Evolutionary conservation across 2,888 invertebrate genomes (phyloP).

Genomic region (Andrena bucephala): DNA sequence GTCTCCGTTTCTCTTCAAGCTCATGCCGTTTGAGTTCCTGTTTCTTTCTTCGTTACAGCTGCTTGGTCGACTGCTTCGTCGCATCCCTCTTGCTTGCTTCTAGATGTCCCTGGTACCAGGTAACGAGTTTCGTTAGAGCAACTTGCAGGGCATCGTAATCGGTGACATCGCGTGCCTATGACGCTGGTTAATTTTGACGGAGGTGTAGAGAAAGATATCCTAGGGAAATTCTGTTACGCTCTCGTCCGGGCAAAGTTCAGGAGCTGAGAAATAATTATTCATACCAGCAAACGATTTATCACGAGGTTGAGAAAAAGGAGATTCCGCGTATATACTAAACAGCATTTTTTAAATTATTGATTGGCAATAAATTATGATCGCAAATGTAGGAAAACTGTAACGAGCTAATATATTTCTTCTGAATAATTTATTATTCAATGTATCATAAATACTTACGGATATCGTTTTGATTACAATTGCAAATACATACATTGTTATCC

Average conservation of each 20-base stretch:
- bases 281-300: background rate
- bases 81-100: slow-evolving; percentile 40
- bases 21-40: slow-evolving; percentile 34
- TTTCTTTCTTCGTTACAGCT: slow-evolving; percentile 36
- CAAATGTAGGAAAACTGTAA: background rate
- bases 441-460: no score
- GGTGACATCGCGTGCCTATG: slow-evolving; percentile 30
- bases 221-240: background rate
- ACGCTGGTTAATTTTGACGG: slow-evolving; percentile 23
- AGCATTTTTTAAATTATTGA: background rate
- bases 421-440: no score
- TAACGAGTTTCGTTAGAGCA: slow-evolving; percentile 56
- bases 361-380: background rate
- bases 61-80: slow-evolving; percentile 27
- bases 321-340: background rate
- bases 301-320: background rate
- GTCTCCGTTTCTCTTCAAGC: slow-evolving; percentile 22
- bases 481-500: no score
- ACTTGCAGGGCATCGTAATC: slow-evolving; percentile 41
- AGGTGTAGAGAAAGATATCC: background rate
- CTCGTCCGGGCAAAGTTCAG: no score
- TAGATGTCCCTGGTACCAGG: slow-evolving; percentile 48
- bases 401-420: no score
- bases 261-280: background rate
- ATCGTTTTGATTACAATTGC: no score